Evolutionary conservation across 2,888 invertebrate species (phyloP).

Genomic region (Formica aserva): DNA sequence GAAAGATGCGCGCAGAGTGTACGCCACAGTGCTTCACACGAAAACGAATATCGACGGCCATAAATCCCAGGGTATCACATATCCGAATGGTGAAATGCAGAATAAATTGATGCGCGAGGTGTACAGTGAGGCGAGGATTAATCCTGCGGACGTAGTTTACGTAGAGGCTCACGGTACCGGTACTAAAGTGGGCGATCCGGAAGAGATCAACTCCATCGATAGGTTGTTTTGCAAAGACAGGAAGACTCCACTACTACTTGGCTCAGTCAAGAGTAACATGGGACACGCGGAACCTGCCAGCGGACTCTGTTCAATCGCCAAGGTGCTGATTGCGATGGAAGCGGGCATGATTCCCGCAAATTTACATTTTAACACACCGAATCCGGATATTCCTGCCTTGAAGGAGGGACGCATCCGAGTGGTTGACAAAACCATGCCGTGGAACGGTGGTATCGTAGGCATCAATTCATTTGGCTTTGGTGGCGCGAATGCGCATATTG

Average conservation of each 20-base stretch:
- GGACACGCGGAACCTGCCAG: conserved; percentile 98
- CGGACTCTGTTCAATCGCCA: conserved; percentile 96
- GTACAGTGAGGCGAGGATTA: conserved; percentile 93
- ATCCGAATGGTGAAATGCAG: conserved; percentile 93
- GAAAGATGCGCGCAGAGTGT: conserved; percentile 91
- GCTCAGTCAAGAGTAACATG: conserved; percentile 99
- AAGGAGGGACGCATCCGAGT: conserved; percentile 96
- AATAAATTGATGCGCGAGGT: conserved; percentile 93
- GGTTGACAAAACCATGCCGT: conserved; percentile 92
- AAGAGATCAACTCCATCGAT: conserved; percentile 97
- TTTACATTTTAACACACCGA: conserved; percentile 95
- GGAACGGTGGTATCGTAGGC: conserved; percentile 96
- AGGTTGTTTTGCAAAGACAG: conserved; percentile 96
- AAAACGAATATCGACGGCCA: conserved; percentile 97
- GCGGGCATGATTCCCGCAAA: conserved; percentile 95
- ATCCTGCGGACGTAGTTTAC: conserved; percentile 94
- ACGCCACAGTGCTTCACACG: conserved; percentile 95
- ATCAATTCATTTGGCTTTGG: conserved; percentile 99
- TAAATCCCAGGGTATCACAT: conserved; percentile 96
- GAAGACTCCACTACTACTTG: conserved; percentile 93
- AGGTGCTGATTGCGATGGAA: conserved; percentile 97
- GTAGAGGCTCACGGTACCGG: conserved; percentile 99
- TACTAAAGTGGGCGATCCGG: conserved; percentile 99
- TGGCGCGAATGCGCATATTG: conserved; percentile 97
- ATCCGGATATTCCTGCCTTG: conserved; percentile 96